phyloP scores from a whole-genome alignment of 2,888 invertebrate species.

The Hypsopygia costalis region DNA sequence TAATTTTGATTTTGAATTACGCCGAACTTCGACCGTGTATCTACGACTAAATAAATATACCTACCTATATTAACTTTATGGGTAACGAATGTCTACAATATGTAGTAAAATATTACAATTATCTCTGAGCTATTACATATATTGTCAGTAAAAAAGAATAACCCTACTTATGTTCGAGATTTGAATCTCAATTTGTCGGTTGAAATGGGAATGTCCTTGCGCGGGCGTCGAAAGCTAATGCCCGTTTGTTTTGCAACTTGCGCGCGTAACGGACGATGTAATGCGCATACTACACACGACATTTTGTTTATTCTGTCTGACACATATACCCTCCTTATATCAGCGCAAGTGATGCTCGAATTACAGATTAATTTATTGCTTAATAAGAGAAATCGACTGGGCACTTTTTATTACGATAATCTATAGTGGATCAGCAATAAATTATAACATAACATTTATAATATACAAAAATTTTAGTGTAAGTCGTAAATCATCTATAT shows the following conservation, averaged over 20 bases:
- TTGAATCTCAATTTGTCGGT: slow-evolving; percentile 39
- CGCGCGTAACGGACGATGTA: slow-evolving; percentile 49
- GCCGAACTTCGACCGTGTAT: no score
- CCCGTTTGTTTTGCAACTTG: slow-evolving; percentile 60
- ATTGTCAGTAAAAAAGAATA: not conserved
- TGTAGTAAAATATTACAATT: no score
- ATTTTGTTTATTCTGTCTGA: slow-evolving; percentile 24
- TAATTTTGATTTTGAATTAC: no score
- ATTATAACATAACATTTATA: no score
- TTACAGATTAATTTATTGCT: slow-evolving; percentile 9
- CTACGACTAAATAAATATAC: no score
- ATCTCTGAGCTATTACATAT: no score
- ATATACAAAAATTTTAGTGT: no score
- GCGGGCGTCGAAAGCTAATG: slow-evolving; percentile 52
- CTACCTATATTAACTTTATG: no score
- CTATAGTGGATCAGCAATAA: not conserved
- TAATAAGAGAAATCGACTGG: slow-evolving; percentile 10
- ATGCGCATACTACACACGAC: slow-evolving; percentile 43
- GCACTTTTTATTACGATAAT: not conserved
- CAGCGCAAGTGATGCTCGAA: slow-evolving; percentile 18
- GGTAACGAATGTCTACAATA: no score
- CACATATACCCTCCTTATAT: slow-evolving; percentile 26
- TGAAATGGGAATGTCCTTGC: slow-evolving; percentile 59
- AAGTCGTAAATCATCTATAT: no score
- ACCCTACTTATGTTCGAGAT: not conserved